Evolutionary conservation across 2,888 invertebrate species (phyloP), one percentile per base, ranked within the genome.

Genomic region (Ganaspis brasiliensis): DNA sequence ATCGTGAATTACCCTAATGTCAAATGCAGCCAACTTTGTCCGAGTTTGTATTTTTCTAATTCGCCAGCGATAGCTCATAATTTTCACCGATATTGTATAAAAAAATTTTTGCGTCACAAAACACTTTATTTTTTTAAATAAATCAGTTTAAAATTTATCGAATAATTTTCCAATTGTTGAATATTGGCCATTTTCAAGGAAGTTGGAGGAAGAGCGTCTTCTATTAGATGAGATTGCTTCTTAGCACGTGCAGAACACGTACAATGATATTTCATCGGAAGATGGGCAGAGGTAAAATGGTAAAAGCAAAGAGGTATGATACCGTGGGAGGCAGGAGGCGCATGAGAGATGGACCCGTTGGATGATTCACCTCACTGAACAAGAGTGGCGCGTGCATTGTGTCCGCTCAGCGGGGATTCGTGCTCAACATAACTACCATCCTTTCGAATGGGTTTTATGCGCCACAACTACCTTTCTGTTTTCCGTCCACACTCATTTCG

Each of bases 361-460:
- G 59, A 61, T 59, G 59, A 59, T 59, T 35, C 59, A 59, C 16
- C 35, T 59, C 59, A 31, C 8, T 16, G 59, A 61, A 35, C 59
- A 61, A 61, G 59, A 59, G 37, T 61, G 61, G 61, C 61, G 61
- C 61, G 61, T 61, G 61, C 37, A 61, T 61, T 61, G 61, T 61
- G 61, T 61, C 61, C 35, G 35, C 61, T 61, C 61, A 61, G 61
- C 19, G 19, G 61, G 61, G 61, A 61, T 61, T 61, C 59, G 59
- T 61, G 59, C 59, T 61, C 59, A 61, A 61, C 59, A 61, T 61
- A 61, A 61, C 37, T 61, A 61, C 19, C 37, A 61, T 37, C 10
- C 61, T 37, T 37, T 19, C 16, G 10, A 56, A 56, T 19, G 16
- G 16, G 61, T 19, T 61, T 61, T 61, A 61, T 61, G 37, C 37